Evolutionary conservation across 2,888 invertebrate genomes (phyloP), one percentile per base, ranked within the genome.

Genomic region (Melieria picta): DNA sequence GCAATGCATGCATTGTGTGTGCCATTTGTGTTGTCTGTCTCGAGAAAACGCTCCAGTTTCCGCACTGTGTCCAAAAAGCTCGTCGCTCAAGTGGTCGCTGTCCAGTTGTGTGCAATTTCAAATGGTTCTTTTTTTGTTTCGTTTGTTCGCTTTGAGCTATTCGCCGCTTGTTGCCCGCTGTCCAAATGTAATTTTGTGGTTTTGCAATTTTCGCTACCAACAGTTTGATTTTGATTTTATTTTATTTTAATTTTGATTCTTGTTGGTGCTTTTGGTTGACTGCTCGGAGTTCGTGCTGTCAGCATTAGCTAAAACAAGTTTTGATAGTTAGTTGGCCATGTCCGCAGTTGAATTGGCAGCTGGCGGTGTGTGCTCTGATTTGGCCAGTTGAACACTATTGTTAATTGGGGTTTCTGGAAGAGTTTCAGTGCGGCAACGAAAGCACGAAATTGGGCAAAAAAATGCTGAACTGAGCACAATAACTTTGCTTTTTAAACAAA

Each of bases 121-220:
- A 63, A 48, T 47, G 4, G 30, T 30, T 30, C 30, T 63, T 63
- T 63, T n/a, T 48, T 16, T 63, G 7, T 43, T n/a, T 9, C 3
- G 30, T 60, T 16, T 60, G 60, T 60, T 4, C 4, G 43, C 11
- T 7, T 52, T 30, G 30, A 30, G 3, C 30, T 30, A 3, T 30
- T 30, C 30, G 11, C 9, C 10, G 7, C 45, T 42, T 42, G 61
- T 45, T 42, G 11, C 30, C 61, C 42, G 61, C 42, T 61, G 62
- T 13, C 62, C 62, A 63, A 52, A 46, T 48, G 16, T 48, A 63
- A 63, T 63, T 63, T 50, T 63, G 62, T 48, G 62, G 62, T 63
- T 63, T 63, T 48, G 62, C 62, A 63, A 63, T 63, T 47, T 46
- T 63, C n/a, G n/a, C 46, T 52, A 52, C 4, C 45, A n/a, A n/a